phyloP scores from a whole-genome alignment of 2,888 invertebrate species.

The Pristionchus fissidentatus region DNA sequence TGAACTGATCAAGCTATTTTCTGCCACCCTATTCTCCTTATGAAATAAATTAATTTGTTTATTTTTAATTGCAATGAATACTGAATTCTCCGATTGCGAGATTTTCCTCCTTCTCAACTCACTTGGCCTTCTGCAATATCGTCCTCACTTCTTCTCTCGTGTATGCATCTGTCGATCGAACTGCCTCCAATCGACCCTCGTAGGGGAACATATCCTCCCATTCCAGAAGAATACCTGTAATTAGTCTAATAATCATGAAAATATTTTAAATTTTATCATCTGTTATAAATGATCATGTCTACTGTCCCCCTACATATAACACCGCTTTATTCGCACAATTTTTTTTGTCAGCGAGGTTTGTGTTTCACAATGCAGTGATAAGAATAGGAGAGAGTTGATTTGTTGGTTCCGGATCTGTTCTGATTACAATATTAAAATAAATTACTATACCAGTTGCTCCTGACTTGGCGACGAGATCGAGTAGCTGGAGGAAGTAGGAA shows the following conservation, averaged over 20 bases:
- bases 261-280: neutral
- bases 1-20: too few species aligned
- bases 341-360: too few species aligned
- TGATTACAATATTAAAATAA: too few species aligned
- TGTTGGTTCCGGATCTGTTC: too few species aligned
- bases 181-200: slow-evolving; percentile 79
- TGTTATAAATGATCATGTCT: neutral
- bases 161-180: slow-evolving; percentile 83
- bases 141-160: slow-evolving; percentile 82
- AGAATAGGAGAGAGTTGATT: too few species aligned
- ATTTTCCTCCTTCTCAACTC: neutral
- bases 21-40: too few species aligned
- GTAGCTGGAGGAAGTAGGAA: slow-evolving; percentile 78
- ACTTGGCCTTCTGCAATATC: slow-evolving; percentile 81
- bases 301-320: too few species aligned
- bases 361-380: neutral
- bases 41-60: too few species aligned
- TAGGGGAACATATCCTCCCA: slow-evolving; percentile 93
- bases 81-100: neutral
- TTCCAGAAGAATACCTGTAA: slow-evolving; percentile 85
- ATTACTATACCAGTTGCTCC: slow-evolving; percentile 81
- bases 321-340: too few species aligned
- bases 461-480: slow-evolving; percentile 80
- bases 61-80: too few species aligned
- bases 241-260: neutral